These are phyloP conservation scores for Hypothenemus hampei DNA, from an alignment of 1,140 invertebrate genomes.

Conservation along the genomic window DNA sequence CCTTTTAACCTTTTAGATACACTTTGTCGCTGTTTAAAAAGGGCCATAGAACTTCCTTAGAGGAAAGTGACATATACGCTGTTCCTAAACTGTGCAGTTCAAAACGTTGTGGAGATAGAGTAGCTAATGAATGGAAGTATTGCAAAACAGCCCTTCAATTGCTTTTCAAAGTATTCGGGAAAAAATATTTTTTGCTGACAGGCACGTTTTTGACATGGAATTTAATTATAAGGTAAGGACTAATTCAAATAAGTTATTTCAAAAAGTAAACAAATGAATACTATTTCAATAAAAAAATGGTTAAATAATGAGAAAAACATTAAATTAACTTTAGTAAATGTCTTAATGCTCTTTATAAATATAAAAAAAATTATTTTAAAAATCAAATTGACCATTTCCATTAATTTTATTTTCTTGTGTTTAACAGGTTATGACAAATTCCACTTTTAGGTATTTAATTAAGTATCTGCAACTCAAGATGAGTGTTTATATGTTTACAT, in stretches of 20 bases:
- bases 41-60: slow-evolving; percentile 3
- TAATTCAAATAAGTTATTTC: slow-evolving; percentile 8
- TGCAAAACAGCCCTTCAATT: background rate
- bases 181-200: slow-evolving; percentile 2
- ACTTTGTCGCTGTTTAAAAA: slow-evolving; percentile 18
- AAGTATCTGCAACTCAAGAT: too few relatives aligned
- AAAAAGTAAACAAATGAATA: too few relatives aligned
- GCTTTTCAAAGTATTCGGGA: slow-evolving; percentile 15
- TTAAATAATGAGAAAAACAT: too few relatives aligned
- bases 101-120: slow-evolving; percentile 14
- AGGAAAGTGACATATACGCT: slow-evolving; percentile 15
- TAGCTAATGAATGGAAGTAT: slow-evolving; percentile 4
- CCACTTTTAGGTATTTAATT: too few relatives aligned
- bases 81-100: slow-evolving; percentile 8
- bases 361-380: too few relatives aligned
- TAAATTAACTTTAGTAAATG: too few relatives aligned
- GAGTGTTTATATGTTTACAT: too few relatives aligned
- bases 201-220: slow-evolving; percentile 7
- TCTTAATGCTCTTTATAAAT: too few relatives aligned
- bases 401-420: too few relatives aligned
- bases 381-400: too few relatives aligned
- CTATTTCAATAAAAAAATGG: too few relatives aligned
- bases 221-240: slow-evolving; percentile 5
- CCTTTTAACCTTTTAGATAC: slow-evolving; percentile 9
- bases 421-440: too few relatives aligned